Conservation (phyloP, 2,888 invertebrate genomes). For the Troides oblongomaculatus region DNA sequence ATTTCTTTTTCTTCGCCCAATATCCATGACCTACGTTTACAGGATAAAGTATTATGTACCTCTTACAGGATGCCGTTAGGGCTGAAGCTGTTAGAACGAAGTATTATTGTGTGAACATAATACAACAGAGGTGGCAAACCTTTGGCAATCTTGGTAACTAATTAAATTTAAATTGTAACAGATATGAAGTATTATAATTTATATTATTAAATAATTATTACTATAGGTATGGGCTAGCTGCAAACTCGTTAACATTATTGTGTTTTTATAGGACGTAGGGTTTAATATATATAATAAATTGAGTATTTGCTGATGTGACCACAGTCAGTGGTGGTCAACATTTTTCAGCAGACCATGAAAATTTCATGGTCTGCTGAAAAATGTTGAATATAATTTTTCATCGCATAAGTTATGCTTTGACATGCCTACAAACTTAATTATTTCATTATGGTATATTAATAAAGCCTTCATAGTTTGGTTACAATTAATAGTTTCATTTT, state of each 20-base stretch:
- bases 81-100: slow-evolving; percentile 64
- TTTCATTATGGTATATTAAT: no score
- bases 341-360: no score
- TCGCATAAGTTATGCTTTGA: no score
- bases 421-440: no score
- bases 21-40: slow-evolving; percentile 54
- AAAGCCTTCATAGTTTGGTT: no score
- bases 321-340: no score
- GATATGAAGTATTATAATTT: neutral
- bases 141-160: neutral
- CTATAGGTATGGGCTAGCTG: neutral
- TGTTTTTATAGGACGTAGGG: neutral
- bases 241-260: neutral
- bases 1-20: slow-evolving; percentile 35
- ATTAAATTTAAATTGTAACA: neutral
- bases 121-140: neutral
- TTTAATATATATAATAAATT: no score
- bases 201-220: neutral
- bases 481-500: neutral
- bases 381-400: no score
- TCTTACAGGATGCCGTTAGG: slow-evolving; percentile 41
- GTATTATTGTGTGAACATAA: slow-evolving; percentile 22
- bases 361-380: no score
- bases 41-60: slow-evolving; percentile 14
- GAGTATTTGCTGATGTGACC: no score